Base-by-base conservation (phyloP, 2,888 invertebrate species). In the Melanchra persicariae region DNA sequence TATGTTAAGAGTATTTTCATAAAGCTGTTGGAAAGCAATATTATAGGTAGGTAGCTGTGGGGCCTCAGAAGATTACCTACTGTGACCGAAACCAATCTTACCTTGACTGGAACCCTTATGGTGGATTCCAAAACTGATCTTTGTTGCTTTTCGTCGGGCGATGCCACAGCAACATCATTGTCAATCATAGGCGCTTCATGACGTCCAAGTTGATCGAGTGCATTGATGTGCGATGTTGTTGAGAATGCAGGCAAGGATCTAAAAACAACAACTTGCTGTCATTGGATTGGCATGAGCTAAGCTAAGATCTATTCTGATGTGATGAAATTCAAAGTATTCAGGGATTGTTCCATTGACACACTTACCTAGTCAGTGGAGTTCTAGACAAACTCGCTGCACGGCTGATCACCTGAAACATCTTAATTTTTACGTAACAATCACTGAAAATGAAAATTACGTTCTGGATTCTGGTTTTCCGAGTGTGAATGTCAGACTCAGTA, bases 91-190 rank as follows among this genome's bases (percentile, higher is more conserved):
- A n/a, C 19, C n/a, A 45, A 22, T 37, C 49, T 83, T 92, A 97
- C 97, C 87, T 95, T 94, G 17, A 91, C 91, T 58, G 97, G 95
- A 12, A 97, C 96, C 43, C 94, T 92, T 87, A 97, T 97, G 57
- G 94, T 94, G 66, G 94, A 93, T 70, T 96, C 95, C 82, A 96
- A 87, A 61, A 88, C 87, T 57, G 63, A 74, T 83, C 22, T 64
- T 64, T 94, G 94, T 62, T 96, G 95, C 60, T 92, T 92, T 1
- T 97, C 96, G 64, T 96, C 96, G 4, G 96, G 94, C 61, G 94
- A 90, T 47, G 96, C 88, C 26, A 97, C 83, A 30, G 96, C 93
- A 7, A 90, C 54, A n/a, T 95, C 93, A 78, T 96, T 90, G 61
- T 97, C 96, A 58, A 97, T 94, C 70, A 87, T 93, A 1, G 95